These are phyloP conservation scores for Patagioenas fasciata DNA, from an alignment of 2,113 vertebrate species.

Conservation along the genomic window DNA sequence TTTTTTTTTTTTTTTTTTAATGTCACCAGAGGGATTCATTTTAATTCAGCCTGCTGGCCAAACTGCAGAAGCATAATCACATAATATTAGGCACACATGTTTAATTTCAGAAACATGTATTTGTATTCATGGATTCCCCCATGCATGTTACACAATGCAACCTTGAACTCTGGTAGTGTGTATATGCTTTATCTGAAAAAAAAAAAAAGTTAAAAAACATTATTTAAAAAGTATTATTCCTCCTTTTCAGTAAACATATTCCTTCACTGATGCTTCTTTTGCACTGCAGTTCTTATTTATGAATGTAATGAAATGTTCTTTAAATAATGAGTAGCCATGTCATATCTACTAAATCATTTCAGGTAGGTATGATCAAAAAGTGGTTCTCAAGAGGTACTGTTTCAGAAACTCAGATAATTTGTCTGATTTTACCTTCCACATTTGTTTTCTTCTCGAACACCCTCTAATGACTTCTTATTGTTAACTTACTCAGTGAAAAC, in stretches of 20 bases:
- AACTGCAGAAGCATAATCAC: background rate
- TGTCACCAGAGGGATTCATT: background rate
- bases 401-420: slow-evolving; percentile 11
- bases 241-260: background rate
- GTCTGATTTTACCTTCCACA: background rate
- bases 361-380: background rate
- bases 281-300: background rate
- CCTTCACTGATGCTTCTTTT: background rate
- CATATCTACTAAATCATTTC: background rate
- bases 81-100: background rate
- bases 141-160: background rate
- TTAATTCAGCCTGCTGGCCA: background rate
- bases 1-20: background rate
- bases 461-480: background rate
- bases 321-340: background rate
- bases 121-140: background rate
- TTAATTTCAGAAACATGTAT: background rate
- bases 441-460: background rate
- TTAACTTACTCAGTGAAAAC: background rate
- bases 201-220: background rate
- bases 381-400: background rate
- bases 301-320: background rate
- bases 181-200: background rate
- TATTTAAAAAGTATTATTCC: background rate
- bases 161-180: background rate